These are phyloP conservation scores for Cygnus atratus DNA, from an alignment of 2,113 vertebrate species.

Conservation along the genomic window DNA sequence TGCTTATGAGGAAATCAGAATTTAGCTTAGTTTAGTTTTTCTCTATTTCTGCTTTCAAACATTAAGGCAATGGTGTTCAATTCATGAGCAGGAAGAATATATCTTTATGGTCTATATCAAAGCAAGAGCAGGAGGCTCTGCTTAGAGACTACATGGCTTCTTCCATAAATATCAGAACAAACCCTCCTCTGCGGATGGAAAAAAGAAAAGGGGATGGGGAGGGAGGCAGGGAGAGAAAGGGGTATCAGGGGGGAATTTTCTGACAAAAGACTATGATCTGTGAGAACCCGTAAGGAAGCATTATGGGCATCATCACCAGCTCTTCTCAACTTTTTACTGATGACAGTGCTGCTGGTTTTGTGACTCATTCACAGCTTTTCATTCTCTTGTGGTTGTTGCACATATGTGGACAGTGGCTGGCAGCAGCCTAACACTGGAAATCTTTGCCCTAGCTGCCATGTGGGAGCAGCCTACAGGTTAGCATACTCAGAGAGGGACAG, in stretches of 20 bases:
- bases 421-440: background rate
- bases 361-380: background rate
- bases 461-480: background rate
- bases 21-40: background rate
- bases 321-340: background rate
- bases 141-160: background rate
- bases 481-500: background rate
- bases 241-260: background rate
- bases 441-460: background rate
- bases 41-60: background rate
- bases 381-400: background rate
- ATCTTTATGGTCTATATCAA: background rate
- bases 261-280: background rate
- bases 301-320: background rate
- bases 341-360: background rate
- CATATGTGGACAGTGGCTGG: background rate
- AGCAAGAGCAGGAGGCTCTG: background rate
- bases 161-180: background rate
- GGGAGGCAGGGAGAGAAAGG: too few species aligned
- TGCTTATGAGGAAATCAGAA: background rate
- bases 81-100: background rate
- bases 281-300: background rate
- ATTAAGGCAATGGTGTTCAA: background rate
- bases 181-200: rapidly evolving
- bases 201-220: background rate